Base-by-base conservation (phyloP, 2,888 invertebrate species). In the Ochropleura leucogaster region DNA sequence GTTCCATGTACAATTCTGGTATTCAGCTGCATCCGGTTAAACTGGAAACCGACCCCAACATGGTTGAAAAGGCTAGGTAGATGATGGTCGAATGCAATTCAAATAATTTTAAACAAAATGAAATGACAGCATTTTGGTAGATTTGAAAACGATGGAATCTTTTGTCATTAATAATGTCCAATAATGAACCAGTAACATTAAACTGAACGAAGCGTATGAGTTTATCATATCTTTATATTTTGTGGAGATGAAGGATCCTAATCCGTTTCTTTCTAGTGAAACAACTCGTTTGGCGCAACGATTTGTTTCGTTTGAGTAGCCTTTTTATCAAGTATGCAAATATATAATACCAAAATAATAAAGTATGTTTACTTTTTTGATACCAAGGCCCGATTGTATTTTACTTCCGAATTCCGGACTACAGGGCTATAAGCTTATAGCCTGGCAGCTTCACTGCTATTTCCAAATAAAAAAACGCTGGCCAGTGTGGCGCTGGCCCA, bases 241-340 rank as follows among this genome's bases (percentile, higher is more conserved):
- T n/a, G 44, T 18, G 9, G 9, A 18, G 18, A 14, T 18, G 9
- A 49, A 67, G 2, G 1, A 20, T 20, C 2, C 4, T 49, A 42
- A 67, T 65, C 5, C n/a, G 16, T 44, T 20, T 67, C 18, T 44
- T 20, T 67, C 18, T 67, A 65, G 20, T 20, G 8, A 66, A 67
- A 14, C 18, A 72, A 57, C 42, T 46, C 18, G 12, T 70, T 30
- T 30, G 30, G 30, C 30, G 30, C 30, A 2, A 30, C 30, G 30
- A 30, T n/a, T n/a, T n/a, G n/a, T n/a, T n/a, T n/a, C n/a, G n/a
- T n/a, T n/a, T n/a, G n/a, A n/a, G 42, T 30, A 30, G 12, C 20
- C 6, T 72, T 20, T 14, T 4, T 5, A 51, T 18, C 20, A 65
- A 4, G n/a, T 18, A 72, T 20, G 47, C 14, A 42, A 46, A 8